Percentiles rank a stretch among this genome's conserved stretches.
Conservation (phyloP, 1,140 invertebrate genomes). For the Danaus plexippus region DNA sequence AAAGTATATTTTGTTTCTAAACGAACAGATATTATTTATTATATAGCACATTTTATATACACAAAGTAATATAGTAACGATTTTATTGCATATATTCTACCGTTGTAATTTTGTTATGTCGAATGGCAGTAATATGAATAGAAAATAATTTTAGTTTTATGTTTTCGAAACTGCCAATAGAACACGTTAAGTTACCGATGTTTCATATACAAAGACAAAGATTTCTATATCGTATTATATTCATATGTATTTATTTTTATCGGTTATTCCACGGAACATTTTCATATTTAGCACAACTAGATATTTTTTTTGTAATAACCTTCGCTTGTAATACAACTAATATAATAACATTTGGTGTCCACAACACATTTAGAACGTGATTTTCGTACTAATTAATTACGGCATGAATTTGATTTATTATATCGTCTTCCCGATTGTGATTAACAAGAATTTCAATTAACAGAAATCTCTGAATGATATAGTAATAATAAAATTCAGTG, state of each 20-base stretch:
- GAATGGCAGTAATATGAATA: conserved; percentile 42
- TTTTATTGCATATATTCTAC: conserved; percentile 52
- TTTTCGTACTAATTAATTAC: conserved; percentile 12
- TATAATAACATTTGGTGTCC: conserved; percentile 49
- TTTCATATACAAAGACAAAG: conserved; percentile 57
- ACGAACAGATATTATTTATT: conserved; percentile 63
- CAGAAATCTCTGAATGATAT: conserved; percentile 42
- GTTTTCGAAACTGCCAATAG: conserved; percentile 48
- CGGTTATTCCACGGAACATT: conserved; percentile 12
- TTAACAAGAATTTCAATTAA: conserved; percentile 52
- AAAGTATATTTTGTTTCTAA: conserved; percentile 64
- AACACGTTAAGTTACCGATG: conserved; percentile 58
- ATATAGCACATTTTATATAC: conserved; percentile 60
- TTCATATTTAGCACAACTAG: conserved; percentile 10
- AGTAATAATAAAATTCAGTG: conserved; percentile 41
- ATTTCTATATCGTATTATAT: conserved; percentile 41
- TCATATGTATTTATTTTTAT: conserved; percentile 25
- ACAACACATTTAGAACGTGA: conserved; percentile 41
- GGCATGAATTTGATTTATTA: conserved; percentile 23
- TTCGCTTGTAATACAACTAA: conserved; percentile 72
- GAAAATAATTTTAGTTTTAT: conserved; percentile 43
- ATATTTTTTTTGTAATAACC: conserved; percentile 60
- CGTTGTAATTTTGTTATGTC: conserved; percentile 35
- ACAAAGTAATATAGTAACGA: conserved; percentile 39
- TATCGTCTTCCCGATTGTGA: conserved; percentile 49